Percentiles rank a stretch among this genome's conserved stretches.
Conservation (phyloP, 2,113 vertebrate genomes). For the Taxidea taxus region DNA sequence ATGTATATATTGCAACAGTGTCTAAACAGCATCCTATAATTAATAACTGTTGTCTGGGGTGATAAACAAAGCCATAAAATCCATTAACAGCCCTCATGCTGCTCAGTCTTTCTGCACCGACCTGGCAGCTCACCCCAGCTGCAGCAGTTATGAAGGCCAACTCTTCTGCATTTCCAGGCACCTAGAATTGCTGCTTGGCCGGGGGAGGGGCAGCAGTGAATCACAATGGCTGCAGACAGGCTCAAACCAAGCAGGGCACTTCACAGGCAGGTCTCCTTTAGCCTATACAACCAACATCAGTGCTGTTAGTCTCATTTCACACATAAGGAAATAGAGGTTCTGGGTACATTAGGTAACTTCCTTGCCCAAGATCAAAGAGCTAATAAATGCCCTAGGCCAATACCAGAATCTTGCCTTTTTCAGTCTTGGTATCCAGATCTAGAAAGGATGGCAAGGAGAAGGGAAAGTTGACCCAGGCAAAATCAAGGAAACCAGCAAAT, state of each 20-base stretch:
- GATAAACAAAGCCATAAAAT: constrained; percentile 60
- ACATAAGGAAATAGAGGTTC: not conserved
- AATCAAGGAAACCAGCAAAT: not conserved
- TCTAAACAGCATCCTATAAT: constrained; percentile 56
- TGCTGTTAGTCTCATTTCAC: not conserved
- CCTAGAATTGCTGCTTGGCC: not conserved
- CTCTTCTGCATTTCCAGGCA: not conserved
- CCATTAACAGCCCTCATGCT: constrained; percentile 11
- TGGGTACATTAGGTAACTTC: not conserved
- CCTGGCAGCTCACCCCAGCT: constrained; percentile 3
- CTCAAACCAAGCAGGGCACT: not conserved
- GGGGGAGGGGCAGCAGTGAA: not conserved
- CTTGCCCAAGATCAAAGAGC: constrained; percentile 8
- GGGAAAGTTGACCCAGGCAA: not conserved
- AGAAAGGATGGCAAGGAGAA: not conserved
- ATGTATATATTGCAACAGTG: constrained; percentile 46
- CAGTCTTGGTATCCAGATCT: not conserved
- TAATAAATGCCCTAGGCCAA: not conserved
- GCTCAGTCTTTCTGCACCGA: not conserved
- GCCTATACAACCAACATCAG: not conserved
- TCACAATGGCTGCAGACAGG: not conserved
- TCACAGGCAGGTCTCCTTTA: not conserved
- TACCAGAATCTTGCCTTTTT: not conserved
- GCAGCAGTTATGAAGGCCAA: not conserved
- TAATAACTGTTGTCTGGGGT: constrained; percentile 56